Evolutionary conservation across 2,113 vertebrate genomes (phyloP).

Genomic region (Lucifuga dentata): DNA sequence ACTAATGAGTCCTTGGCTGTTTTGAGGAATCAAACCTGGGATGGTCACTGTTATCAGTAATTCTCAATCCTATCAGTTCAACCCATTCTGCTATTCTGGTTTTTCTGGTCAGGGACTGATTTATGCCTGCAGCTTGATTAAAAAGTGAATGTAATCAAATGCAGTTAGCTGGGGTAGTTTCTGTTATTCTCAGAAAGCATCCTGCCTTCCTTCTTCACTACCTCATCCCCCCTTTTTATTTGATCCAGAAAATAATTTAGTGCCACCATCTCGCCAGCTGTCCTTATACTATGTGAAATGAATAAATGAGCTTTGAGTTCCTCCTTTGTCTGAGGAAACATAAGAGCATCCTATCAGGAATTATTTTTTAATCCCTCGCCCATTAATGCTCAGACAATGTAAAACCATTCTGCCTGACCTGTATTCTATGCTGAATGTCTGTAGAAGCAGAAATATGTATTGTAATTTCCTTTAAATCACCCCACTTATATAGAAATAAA

Average conservation of each 20-base stretch:
- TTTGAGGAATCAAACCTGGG: conserved; percentile 5
- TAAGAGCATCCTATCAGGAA: neutral
- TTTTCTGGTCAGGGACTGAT: conserved; percentile 13
- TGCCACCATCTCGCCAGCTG: no score
- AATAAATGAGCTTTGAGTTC: neutral
- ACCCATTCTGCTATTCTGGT: neutral
- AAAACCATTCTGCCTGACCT: no score
- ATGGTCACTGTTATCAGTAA: neutral
- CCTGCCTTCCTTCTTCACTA: neutral
- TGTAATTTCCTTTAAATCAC: no score
- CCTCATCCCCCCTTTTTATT: neutral
- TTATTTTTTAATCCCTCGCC: neutral
- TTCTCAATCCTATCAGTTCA: neutral
- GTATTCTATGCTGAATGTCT: no score
- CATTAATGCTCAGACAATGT: no score
- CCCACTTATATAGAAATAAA: no score
- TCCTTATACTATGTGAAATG: neutral
- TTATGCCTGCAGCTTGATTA: conserved; percentile 13
- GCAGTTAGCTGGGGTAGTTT: neutral
- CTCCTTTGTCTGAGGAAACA: neutral
- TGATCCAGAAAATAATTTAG: neutral
- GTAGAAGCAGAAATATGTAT: no score
- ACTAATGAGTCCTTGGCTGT: neutral
- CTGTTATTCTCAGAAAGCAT: conserved; percentile 2
- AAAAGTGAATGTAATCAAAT: neutral